phyloP scores from a whole-genome alignment of 2,888 invertebrate species.

The Ypsolopha sequella region DNA sequence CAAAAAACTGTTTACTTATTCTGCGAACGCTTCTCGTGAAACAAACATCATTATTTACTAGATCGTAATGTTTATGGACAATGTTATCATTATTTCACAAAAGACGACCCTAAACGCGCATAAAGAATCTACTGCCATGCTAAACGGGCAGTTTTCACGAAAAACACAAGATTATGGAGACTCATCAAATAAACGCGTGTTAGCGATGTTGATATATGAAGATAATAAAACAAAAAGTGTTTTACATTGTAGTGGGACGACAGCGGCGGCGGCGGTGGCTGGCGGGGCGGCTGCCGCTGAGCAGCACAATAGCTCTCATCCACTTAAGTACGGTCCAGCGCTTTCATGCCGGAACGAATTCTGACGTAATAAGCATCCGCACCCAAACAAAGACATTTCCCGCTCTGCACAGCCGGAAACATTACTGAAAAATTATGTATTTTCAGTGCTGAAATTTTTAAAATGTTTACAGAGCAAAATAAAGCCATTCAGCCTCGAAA shows the following conservation, averaged over 20 bases:
- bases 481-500: conserved; percentile 1
- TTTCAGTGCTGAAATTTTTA: conserved; percentile 30
- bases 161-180: conserved; percentile 23
- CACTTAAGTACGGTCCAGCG: conserved; percentile 56
- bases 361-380: conserved; percentile 55
- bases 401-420: conserved; percentile 42
- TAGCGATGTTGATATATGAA: conserved; percentile 48
- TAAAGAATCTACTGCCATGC: not conserved
- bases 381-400: conserved; percentile 57
- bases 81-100: too few relatives aligned
- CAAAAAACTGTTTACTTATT: too few relatives aligned
- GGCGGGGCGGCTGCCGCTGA: too few relatives aligned
- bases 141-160: conserved; percentile 3
- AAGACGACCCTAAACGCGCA: too few relatives aligned
- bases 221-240: conserved; percentile 52
- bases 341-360: conserved; percentile 48
- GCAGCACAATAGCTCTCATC: conserved; percentile 39
- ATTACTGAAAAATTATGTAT: conserved; percentile 12
- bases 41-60: too few relatives aligned
- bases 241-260: conserved; percentile 40
- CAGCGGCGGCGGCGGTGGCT: conserved; percentile 22
- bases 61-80: too few relatives aligned
- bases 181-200: conserved; percentile 48
- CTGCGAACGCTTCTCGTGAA: too few relatives aligned
- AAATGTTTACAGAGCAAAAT: conserved; percentile 19